Evolutionary conservation across 2,888 invertebrate species (phyloP).

Genomic region (Coenonympha arcania): DNA sequence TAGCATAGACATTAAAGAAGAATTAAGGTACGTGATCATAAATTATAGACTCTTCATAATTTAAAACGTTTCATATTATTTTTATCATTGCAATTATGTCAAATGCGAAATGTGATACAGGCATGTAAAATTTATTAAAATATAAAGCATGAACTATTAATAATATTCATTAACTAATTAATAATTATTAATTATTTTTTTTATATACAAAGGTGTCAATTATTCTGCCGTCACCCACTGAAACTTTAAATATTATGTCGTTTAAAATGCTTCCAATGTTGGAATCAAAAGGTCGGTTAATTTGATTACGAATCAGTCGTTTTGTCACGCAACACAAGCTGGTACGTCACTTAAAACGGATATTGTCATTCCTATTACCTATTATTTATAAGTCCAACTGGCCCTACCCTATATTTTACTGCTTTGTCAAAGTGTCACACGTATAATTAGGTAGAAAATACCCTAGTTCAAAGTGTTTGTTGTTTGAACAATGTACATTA

Average conservation of each 20-base stretch:
- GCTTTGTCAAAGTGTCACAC: slow-evolving; percentile 21
- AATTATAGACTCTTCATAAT: too few species aligned
- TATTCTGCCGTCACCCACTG: neutral
- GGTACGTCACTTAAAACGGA: slow-evolving; percentile 26
- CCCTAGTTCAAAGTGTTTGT: slow-evolving; percentile 7
- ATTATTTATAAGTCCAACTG: slow-evolving; percentile 23
- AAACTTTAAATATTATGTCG: neutral
- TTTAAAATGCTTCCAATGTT: neutral
- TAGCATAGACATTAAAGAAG: too few species aligned
- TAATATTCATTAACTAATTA: too few species aligned
- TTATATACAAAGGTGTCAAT: too few species aligned
- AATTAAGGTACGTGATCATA: too few species aligned
- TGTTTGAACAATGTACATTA: neutral
- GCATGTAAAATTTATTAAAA: too few species aligned
- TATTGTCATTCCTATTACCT: slow-evolving; percentile 19
- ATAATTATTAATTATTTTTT: too few species aligned
- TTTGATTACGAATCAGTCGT: slow-evolving; percentile 16
- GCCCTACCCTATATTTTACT: slow-evolving; percentile 23
- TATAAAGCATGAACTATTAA: too few species aligned
- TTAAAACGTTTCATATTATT: too few species aligned
- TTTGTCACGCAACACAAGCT: slow-evolving; percentile 20
- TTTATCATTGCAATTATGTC: too few species aligned
- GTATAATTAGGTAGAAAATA: slow-evolving; percentile 17
- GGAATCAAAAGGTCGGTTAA: slow-evolving; percentile 16
- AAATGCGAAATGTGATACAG: too few species aligned